Conservation (phyloP, 2,888 invertebrate genomes). For the Camptogramma bilineatum region DNA sequence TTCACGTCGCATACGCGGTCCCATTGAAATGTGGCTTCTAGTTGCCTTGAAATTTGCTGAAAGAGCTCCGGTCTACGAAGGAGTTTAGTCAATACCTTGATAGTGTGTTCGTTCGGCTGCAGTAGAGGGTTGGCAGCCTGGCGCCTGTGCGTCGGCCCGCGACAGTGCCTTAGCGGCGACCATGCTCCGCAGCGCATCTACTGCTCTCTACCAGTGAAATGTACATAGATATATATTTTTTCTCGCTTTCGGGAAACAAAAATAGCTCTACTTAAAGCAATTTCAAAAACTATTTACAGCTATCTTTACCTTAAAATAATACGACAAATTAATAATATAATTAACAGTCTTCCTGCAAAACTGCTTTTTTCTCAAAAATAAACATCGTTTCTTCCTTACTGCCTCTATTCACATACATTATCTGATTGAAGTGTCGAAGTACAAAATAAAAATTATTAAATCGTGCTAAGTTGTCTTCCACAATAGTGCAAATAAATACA, state of each 20-base stretch:
- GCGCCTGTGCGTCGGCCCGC: slow-evolving; percentile 53
- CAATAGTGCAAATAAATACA: too few relatives aligned
- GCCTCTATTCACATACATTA: neutral
- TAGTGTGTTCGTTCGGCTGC: neutral
- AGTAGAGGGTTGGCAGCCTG: slow-evolving; percentile 42
- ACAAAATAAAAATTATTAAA: neutral
- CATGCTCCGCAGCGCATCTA: slow-evolving; percentile 46
- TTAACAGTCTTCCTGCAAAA: neutral
- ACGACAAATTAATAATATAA: neutral
- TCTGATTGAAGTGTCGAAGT: neutral
- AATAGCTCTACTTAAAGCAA: neutral
- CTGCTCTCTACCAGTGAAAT: slow-evolving; percentile 26
- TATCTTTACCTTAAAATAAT: neutral
- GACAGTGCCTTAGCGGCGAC: slow-evolving; percentile 71
- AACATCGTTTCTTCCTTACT: neutral
- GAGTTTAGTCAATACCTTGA: neutral
- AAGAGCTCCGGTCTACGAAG: slow-evolving; percentile 2
- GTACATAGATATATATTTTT: neutral
- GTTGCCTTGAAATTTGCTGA: neutral
- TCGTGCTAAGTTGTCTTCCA: too few relatives aligned
- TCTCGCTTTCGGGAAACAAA: slow-evolving; percentile 2
- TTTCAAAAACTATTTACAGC: neutral
- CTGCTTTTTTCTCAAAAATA: neutral
- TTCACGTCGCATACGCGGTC: neutral
- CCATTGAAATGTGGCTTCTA: neutral